These are phyloP conservation scores for Gadus macrocephalus DNA, from an alignment of 2,113 vertebrate species.

Conservation along the genomic window DNA sequence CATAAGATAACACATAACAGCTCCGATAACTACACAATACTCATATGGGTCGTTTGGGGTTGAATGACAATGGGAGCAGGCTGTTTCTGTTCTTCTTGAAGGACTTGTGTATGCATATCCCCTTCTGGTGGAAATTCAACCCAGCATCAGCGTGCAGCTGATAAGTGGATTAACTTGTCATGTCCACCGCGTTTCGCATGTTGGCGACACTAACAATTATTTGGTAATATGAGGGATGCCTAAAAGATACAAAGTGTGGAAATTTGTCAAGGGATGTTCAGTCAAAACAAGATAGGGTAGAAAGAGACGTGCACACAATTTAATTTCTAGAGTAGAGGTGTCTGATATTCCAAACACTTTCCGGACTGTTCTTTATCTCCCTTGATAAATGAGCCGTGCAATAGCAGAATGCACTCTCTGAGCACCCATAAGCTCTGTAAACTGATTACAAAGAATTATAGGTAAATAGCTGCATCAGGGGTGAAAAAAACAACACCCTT, in stretches of 20 bases:
- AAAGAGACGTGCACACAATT: slow-evolving; percentile 45
- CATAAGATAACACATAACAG: too few relatives aligned
- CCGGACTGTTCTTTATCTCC: slow-evolving; percentile 57
- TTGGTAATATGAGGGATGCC: background rate
- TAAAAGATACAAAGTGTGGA: slow-evolving; percentile 10
- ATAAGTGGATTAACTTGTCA: too few relatives aligned
- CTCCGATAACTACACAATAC: too few relatives aligned
- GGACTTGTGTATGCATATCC: too few relatives aligned
- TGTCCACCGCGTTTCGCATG: too few relatives aligned
- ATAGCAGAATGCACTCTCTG: slow-evolving; percentile 62
- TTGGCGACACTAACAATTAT: background rate
- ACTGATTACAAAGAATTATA: slow-evolving; percentile 65
- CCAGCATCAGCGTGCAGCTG: too few relatives aligned
- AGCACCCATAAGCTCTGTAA: slow-evolving; percentile 60
- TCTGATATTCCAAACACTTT: slow-evolving; percentile 58
- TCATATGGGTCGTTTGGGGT: too few relatives aligned
- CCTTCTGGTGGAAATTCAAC: too few relatives aligned
- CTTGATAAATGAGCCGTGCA: slow-evolving; percentile 59
- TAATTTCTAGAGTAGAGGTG: slow-evolving; percentile 44
- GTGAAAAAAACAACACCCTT: slow-evolving; percentile 42
- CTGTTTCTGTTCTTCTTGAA: too few relatives aligned
- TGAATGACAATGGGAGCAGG: too few relatives aligned
- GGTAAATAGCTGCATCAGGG: slow-evolving; percentile 59
- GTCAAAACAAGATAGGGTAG: background rate
- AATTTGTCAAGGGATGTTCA: background rate